These are phyloP conservation scores for Pogonus chalceus DNA, from an alignment of 1,140 invertebrate genomes.

Conservation along the genomic window DNA sequence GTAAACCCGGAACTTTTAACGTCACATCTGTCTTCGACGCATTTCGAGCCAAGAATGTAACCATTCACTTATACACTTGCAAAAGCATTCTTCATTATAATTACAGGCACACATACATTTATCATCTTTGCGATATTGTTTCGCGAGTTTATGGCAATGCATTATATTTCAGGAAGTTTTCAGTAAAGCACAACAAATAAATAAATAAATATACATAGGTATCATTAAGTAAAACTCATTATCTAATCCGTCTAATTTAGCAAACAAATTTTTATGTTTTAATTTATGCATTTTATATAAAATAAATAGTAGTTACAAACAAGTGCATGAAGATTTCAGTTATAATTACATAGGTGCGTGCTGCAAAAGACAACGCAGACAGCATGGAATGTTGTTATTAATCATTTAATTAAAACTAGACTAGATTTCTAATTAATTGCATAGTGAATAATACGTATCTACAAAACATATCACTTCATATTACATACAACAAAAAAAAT, in stretches of 20 bases:
- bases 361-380: slow-evolving; percentile 3
- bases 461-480: not conserved
- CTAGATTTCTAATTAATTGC: slow-evolving; percentile 6
- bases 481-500: no score
- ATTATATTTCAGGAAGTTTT: not conserved
- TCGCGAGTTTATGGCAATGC: not conserved
- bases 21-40: not conserved
- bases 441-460: not conserved
- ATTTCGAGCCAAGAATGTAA: not conserved
- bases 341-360: slow-evolving; percentile 2
- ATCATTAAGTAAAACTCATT: no score
- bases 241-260: no score
- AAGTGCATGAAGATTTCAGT: not conserved
- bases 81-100: no score
- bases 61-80: no score
- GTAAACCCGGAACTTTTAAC: not conserved
- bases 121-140: not conserved
- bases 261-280: no score
- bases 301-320: not conserved
- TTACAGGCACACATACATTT: no score
- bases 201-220: no score
- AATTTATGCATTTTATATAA: no score
- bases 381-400: slow-evolving; percentile 1
- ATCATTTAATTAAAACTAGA: slow-evolving; percentile 7
- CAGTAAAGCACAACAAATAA: not conserved